Percentiles rank a stretch among this genome's conserved stretches.
Evolutionary conservation across 2,113 vertebrate species (phyloP).

Genomic region (Trinectes maculatus): DNA sequence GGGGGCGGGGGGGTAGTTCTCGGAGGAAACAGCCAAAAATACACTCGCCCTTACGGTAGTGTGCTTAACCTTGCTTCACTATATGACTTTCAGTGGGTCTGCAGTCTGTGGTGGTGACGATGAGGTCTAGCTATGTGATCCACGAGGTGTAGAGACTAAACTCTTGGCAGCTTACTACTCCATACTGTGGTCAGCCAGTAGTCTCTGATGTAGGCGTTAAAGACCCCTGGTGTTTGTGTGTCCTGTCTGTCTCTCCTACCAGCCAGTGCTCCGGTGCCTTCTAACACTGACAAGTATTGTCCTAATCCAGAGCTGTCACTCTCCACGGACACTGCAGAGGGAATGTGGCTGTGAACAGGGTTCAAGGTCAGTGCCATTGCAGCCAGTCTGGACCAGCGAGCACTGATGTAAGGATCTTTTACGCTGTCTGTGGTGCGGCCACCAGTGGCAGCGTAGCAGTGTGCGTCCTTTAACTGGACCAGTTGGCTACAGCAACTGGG

Average conservation of each 20-base stretch:
- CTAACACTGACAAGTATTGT: conserved; percentile 81
- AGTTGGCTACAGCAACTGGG: conserved; percentile 38
- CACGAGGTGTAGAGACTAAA: conserved; percentile 47
- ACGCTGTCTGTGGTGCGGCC: conserved; percentile 33
- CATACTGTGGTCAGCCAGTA: conserved; percentile 58
- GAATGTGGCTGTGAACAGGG: conserved; percentile 54
- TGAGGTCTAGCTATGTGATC: conserved; percentile 61
- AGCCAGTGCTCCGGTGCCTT: conserved; percentile 81
- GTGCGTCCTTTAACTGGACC: conserved; percentile 48
- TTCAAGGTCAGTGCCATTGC: conserved; percentile 55
- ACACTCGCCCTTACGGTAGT: conserved; percentile 51
- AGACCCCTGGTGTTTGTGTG: conserved; percentile 69
- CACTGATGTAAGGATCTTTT: conserved; percentile 48
- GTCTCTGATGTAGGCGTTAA: conserved; percentile 65
- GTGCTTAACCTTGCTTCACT: conserved; percentile 61
- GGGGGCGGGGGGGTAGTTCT: conserved; percentile 40
- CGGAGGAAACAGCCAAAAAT: conserved; percentile 78
- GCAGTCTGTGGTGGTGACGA: conserved; percentile 60
- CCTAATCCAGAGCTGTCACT: conserved; percentile 76
- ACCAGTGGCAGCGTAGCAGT: conserved; percentile 40
- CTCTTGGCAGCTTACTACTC: conserved; percentile 63
- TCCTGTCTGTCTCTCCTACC: conserved; percentile 77
- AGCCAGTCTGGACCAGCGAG: conserved; percentile 52
- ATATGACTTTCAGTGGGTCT: conserved; percentile 51
- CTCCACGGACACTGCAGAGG: conserved; percentile 60